Evolutionary conservation across 2,797 vertebrate genomes (phyloP), one percentile per base, ranked within the genome.

Genomic region (Odontamblyopus lacepedii): DNA sequence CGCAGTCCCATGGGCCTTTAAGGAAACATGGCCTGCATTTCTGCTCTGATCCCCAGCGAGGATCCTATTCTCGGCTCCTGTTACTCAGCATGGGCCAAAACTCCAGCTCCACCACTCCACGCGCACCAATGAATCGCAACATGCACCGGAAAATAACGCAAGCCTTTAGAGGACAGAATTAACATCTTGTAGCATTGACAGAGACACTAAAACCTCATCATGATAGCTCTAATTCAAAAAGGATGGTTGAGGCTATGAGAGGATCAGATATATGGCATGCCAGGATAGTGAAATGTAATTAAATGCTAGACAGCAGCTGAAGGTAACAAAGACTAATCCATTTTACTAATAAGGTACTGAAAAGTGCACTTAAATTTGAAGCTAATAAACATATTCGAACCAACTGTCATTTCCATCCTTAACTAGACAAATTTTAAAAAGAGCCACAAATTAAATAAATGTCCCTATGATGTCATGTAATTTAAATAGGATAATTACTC

Each of bases 61-160:
- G 85, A 89, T 91, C 85, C 68, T 32, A 76, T 86, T 85, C 64
- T 86, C 68, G 73, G 79, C 77, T 86, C 88, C 74, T 61, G 56
- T 89, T 89, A 86, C 87, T 59, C 75, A 76, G 74, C 73, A 69
- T 38, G 74, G 63, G 68, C 73, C 73, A 62, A 69, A 77, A 69
- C 63, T 70, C 16, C 63, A 71, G 61, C 64, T 57, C 56, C n/a
- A 27, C 61, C 69, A 55, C 59, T 61, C 60, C 27, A 41, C 27
- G 71, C 13, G 32, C n/a, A 35, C 41, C 44, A 67, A 2, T 53
- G 73, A 53, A 57, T 19, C 51, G 55, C 56, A 61, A 63, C 38
- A 48, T 32, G 56, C 4, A 1, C 5, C 35, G 2, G 5, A 41
- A 67, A 67, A 44, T 51, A 69, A 61, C 50, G n/a, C 35, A 65